These are phyloP conservation scores for Clarias gariepinus DNA, from an alignment of 2,113 vertebrate genomes.

Conservation along the genomic window DNA sequence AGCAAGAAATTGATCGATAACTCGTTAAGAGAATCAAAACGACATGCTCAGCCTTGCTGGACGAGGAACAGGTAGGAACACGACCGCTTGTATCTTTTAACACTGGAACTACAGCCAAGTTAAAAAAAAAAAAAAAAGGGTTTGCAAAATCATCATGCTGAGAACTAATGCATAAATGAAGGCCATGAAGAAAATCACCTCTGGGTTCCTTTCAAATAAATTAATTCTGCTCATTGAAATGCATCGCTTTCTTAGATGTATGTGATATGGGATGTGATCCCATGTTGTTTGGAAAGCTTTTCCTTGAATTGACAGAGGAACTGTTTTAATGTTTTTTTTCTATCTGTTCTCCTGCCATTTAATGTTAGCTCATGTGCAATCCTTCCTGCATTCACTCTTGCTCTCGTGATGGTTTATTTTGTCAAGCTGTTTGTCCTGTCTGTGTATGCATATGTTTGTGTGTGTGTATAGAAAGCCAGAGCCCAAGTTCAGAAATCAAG, in stretches of 20 bases:
- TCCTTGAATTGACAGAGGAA: not conserved
- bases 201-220: not conserved
- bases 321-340: not conserved
- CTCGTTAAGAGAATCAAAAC: not conserved
- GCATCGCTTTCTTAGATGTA: not conserved
- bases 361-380: conserved; percentile 6
- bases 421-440: not conserved
- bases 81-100: conserved; percentile 35
- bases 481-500: not conserved
- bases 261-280: not conserved
- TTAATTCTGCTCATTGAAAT: not conserved
- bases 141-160: conserved; percentile 3
- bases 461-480: not conserved
- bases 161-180: conserved; percentile 28
- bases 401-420: conserved; percentile 6
- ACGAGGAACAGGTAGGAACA: conserved; percentile 24
- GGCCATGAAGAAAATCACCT: conserved; percentile 19
- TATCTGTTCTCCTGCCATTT: not conserved
- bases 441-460: not conserved
- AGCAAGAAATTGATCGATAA: not conserved
- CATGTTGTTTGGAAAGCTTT: not conserved
- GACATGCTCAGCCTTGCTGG: not conserved
- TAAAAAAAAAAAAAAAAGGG: not conserved
- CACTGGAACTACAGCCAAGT: conserved; percentile 29
- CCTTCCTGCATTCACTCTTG: not conserved